phyloP scores from a whole-genome alignment of 2,797 vertebrate genomes.

The Peromyscus melanophrys region DNA sequence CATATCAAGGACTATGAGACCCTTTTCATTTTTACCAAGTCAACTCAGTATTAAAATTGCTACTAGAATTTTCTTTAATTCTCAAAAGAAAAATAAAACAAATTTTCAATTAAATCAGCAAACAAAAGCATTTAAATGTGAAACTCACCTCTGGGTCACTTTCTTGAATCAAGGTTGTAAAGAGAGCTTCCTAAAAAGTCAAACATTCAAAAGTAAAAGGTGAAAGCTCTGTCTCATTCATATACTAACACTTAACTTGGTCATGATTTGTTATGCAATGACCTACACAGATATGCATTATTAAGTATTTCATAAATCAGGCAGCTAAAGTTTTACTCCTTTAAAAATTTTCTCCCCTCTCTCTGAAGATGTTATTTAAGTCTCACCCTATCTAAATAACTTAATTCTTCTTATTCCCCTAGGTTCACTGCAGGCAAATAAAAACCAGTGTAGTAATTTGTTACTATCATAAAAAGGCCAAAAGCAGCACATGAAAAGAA shows the following conservation, averaged over 20 bases:
- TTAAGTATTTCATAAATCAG: conserved; percentile 52
- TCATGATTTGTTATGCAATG: conserved; percentile 46
- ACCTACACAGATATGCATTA: conserved; percentile 31
- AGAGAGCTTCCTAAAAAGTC: conserved; percentile 90
- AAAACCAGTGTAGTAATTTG: not conserved
- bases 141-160: conserved; percentile 89
- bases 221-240: conserved; percentile 16
- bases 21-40: conserved; percentile 64
- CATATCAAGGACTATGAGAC: not conserved
- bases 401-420: not conserved
- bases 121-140: conserved; percentile 42
- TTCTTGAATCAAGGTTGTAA: conserved; percentile 90
- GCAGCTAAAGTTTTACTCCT: conserved; percentile 31
- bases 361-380: conserved; percentile 31
- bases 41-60: conserved; percentile 50
- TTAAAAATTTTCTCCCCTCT: not conserved
- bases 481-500: not conserved
- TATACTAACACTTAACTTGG: not conserved
- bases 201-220: conserved; percentile 11
- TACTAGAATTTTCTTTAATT: conserved; percentile 60
- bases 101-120: conserved; percentile 40
- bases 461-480: conserved; percentile 35
- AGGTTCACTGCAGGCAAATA: conserved; percentile 29
- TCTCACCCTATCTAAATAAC: not conserved
- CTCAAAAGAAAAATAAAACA: conserved; percentile 36